Evolutionary conservation across 2,888 invertebrate species (phyloP).

Genomic region (Helicoverpa assulta): DNA sequence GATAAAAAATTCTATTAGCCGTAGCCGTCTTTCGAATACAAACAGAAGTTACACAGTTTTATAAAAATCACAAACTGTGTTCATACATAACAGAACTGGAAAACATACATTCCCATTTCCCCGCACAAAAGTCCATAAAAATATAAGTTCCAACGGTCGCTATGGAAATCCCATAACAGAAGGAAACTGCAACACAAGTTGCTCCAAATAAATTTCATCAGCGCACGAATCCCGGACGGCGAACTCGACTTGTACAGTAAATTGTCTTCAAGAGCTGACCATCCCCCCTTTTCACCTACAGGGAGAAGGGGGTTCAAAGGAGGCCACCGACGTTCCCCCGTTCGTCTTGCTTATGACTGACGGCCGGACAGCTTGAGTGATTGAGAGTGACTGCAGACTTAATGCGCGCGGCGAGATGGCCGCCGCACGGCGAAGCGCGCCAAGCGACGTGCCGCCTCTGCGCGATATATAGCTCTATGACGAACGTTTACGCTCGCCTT

Average conservation of each 20-base stretch:
- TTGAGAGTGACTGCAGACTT: conserved; percentile 90
- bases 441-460: conserved; percentile 67
- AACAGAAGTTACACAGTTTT: conserved; percentile 60
- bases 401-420: conserved; percentile 86
- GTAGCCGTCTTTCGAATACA: conserved; percentile 51
- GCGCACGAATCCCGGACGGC: conserved; percentile 82
- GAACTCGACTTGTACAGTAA: conserved; percentile 85
- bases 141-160: conserved; percentile 67
- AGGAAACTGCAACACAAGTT: conserved; percentile 78
- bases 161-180: conserved; percentile 79
- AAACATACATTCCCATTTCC: conserved; percentile 65
- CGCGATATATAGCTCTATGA: conserved; percentile 71
- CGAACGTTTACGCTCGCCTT: conserved; percentile 62
- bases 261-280: conserved; percentile 90
- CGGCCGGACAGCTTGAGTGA: conserved; percentile 89
- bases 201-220: conserved; percentile 88
- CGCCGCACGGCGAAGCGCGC: conserved; percentile 64
- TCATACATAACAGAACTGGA: conserved; percentile 58
- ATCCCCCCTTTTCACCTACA: conserved; percentile 77
- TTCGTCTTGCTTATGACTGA: conserved; percentile 90
- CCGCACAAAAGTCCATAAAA: conserved; percentile 65
- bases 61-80: conserved; percentile 62
- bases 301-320: conserved; percentile 76
- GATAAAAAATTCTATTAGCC: conserved; percentile 56
- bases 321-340: conserved; percentile 86